Evolutionary conservation across 2,113 vertebrate species (phyloP).

Genomic region (Melozone crissalis): DNA sequence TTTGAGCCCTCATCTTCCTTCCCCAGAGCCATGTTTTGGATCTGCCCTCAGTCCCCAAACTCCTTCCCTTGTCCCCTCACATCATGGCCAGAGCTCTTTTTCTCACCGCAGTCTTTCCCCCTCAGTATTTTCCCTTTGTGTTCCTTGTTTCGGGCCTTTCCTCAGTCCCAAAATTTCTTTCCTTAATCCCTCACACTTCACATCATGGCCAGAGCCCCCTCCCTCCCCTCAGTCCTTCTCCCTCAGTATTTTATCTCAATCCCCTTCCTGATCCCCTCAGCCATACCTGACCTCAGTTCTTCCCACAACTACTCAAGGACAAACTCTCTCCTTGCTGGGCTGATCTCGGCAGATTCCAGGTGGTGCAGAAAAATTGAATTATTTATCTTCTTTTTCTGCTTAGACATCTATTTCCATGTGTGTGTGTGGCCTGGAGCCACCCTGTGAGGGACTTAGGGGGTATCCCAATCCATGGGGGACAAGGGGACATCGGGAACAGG

Average conservation of each 20-base stretch:
- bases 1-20: background rate
- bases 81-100: background rate
- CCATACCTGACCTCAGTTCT: no score
- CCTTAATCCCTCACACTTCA: background rate
- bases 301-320: background rate
- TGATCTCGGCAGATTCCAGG: background rate
- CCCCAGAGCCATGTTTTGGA: background rate
- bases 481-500: background rate
- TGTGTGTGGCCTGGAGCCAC: background rate
- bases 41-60: background rate
- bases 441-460: fast-evolving
- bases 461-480: background rate
- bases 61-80: background rate
- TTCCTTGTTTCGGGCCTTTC: background rate
- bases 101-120: background rate
- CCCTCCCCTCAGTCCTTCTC: background rate
- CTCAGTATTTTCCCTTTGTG: background rate
- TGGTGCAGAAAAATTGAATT: background rate
- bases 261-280: background rate
- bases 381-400: background rate
- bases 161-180: background rate
- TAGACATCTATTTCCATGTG: background rate
- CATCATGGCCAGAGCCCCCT: background rate
- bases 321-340: background rate
- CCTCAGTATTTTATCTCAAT: background rate